Conservation (phyloP, 2,888 invertebrate genomes). For the Phortica magna region DNA sequence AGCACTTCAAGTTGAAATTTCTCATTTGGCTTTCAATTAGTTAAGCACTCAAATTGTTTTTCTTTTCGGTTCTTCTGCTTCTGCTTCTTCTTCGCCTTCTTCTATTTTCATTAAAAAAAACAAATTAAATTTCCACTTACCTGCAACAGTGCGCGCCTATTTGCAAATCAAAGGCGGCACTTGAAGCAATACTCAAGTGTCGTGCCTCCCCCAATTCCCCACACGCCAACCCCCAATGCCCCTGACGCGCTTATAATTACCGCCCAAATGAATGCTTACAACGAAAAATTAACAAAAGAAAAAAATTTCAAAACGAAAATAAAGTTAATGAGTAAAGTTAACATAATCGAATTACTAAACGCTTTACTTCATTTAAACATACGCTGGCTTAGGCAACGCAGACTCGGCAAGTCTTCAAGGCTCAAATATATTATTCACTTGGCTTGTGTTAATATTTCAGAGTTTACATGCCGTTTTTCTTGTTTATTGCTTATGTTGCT, state of each 20-base stretch:
- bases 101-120: not conserved
- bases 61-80: not conserved
- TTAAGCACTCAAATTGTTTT: slow-evolving; percentile 12
- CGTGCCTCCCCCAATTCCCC: not conserved
- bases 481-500: not conserved
- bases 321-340: slow-evolving; percentile 15
- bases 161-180: slow-evolving; percentile 15
- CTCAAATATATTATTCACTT: slow-evolving; percentile 20
- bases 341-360: slow-evolving; percentile 33
- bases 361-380: not conserved
- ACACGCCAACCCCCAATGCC: not conserved
- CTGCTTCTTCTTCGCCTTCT: not conserved
- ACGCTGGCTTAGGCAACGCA: slow-evolving; percentile 23
- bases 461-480: not conserved
- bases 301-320: slow-evolving; percentile 6
- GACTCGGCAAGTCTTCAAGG: not conserved
- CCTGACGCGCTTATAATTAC: not conserved
- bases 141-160: not conserved
- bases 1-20: slow-evolving; percentile 7
- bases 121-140: slow-evolving; percentile 21
- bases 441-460: slow-evolving; percentile 34
- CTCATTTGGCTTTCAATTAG: slow-evolving; percentile 20
- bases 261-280: not conserved
- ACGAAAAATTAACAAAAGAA: slow-evolving; percentile 1
- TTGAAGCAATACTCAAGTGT: not conserved